These are phyloP conservation scores for Brachirus orientalis DNA, from an alignment of 2,113 vertebrate species.

Conservation along the genomic window DNA sequence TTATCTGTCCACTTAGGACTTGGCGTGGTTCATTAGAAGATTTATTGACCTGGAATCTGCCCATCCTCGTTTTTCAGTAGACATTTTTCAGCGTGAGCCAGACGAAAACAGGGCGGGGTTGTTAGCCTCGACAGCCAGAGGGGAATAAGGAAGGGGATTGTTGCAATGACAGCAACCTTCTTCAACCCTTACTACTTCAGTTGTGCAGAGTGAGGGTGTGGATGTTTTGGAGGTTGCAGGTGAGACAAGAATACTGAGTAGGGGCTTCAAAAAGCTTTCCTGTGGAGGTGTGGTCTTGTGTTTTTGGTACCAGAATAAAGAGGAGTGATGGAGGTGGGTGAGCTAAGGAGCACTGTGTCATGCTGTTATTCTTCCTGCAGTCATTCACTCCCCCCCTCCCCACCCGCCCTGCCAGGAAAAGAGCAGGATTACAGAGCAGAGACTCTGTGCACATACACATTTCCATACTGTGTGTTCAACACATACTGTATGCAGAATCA, in stretches of 20 bases:
- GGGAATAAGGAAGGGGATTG: not conserved
- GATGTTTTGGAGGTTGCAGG: constrained; percentile 8
- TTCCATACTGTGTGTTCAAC: not conserved
- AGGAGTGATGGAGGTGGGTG: constrained; percentile 3
- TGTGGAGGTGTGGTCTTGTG: not conserved
- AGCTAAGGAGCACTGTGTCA: no score
- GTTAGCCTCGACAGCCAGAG: constrained; percentile 22
- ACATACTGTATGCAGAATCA: no score
- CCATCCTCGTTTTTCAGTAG: constrained; percentile 7
- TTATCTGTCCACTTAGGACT: constrained; percentile 11
- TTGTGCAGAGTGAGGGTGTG: constrained; percentile 11
- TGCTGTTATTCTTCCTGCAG: no score
- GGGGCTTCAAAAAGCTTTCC: not conserved
- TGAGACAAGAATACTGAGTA: constrained; percentile 40
- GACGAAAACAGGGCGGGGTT: constrained; percentile 50
- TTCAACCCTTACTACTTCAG: not conserved
- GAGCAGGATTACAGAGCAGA: constrained; percentile 50
- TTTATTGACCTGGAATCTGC: constrained; percentile 35
- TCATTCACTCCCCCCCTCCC: no score
- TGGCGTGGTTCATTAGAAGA: constrained; percentile 4
- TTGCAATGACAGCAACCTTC: constrained; percentile 31
- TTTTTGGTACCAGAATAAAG: constrained; percentile 15
- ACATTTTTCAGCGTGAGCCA: no score
- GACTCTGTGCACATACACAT: not conserved
- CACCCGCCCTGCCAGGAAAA: constrained; percentile 36